Base-by-base conservation (phyloP, 2,113 vertebrate species). In the Dissostichus mawsoni region DNA sequence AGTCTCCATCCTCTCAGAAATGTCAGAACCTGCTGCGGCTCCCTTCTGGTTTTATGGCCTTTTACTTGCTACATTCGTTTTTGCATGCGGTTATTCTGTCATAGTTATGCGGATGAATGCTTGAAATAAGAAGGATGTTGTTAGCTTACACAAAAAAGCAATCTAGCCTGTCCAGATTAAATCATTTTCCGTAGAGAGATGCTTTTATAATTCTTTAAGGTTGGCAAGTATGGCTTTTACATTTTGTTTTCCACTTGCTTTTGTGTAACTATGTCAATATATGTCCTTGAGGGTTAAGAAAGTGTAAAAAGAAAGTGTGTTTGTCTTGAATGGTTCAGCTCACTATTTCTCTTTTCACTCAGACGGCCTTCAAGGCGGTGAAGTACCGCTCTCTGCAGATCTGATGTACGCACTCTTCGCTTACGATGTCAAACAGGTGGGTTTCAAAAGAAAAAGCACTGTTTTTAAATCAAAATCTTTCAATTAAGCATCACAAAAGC, bases 401-500 rank as follows among this genome's bases (percentile, higher is more conserved):
- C 93, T 98, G 89, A 96, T 95, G 92, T 98, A 95, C 13, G 98
- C 97, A 25, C 97, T 99, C 76, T 96, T 99, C 76, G 97, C 97
- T 0, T 99, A 99, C 74, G 97, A 99, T 9, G 95, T 99, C 77
- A 98, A 96, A 80, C 96, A 95, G 96, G 98, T 99, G 65, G 95
- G 95, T 91, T 69, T 62, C 9, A 33, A 20, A n/a, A 57, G 3
- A n/a, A 58, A 77, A 50, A 3, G 3, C 5, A 13, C 14, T 1
- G 6, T n/a, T n/a, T n/a, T n/a, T n/a, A n/a, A n/a, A n/a, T n/a
- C 45, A 57, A 29, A 8, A 17, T 12, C 3, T 25, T 61, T 16
- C 41, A 20, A 1, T 23, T 11, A 25, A 65, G 50, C 14, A 50
- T 44, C 33, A n/a, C 9, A 66, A 10, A 59, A 25, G 18, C 11